Evolutionary conservation across 2,888 invertebrate species (phyloP), one percentile per base, ranked within the genome.

Genomic region (Eremobia ochroleuca): DNA sequence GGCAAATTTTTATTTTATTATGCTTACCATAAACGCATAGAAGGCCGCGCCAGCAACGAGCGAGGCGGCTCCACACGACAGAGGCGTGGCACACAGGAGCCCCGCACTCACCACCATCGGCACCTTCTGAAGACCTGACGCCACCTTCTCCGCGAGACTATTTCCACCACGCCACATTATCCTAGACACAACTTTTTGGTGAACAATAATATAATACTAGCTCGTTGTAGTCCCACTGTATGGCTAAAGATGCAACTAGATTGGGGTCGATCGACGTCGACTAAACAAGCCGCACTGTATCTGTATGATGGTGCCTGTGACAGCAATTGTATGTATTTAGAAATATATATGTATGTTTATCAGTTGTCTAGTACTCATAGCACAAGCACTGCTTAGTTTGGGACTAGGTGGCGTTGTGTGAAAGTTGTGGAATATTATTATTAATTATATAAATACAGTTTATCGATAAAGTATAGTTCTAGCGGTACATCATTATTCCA

Each of bases 31-130:
- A 80, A 98, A 96, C 62, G 98, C 97, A 92, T 98, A 98, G 91
- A 98, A 97, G 0, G 97, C 95, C 8, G 97, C 97, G 0, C 98
- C 98, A 15, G 97, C 94, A 13, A 97, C 95, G 71, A 99, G 95
- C 0, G 98, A 97, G 11, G 98, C 95, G 2, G 98, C 98, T 8
- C 98, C 98, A 90, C 98, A 98, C 0, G 98, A 97, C 25, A 97
- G 94, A 25, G 97, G 96, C 31, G 97, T 97, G 9, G 98, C 95
- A 58, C 97, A 97, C 37, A 98, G 93, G 1, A 98, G 94, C 4
- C 97, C 92, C 0, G 97, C 97, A 21, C 98, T 98, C 66, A 98
- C 97, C 1, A 98, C 94, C 82, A 98, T 94, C 0, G 98, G 98
- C 55, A 98, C 95, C 75, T 93, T 94, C 82, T 98, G 97, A 69